A percentile compares a stretch with the other conserved stretches of the same genome.
These are phyloP conservation scores for Sinelater perroti DNA, from an alignment of 2,888 invertebrate genomes.

Conservation along the genomic window DNA sequence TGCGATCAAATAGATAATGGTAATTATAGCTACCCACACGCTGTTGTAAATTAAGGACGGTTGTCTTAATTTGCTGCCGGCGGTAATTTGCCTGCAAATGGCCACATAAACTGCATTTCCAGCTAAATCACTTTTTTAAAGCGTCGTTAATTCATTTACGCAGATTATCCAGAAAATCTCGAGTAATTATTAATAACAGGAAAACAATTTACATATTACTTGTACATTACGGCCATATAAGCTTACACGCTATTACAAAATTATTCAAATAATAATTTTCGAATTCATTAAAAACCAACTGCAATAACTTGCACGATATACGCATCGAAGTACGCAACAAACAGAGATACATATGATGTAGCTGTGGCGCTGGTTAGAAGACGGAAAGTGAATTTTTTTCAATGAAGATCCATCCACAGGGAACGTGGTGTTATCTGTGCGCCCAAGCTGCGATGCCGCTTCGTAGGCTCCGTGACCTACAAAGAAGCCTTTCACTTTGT, in stretches of 20 bases:
- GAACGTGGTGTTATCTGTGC: too few relatives aligned
- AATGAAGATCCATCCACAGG: too few relatives aligned
- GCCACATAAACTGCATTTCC: conserved; percentile 14
- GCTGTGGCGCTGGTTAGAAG: too few relatives aligned
- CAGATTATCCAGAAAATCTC: conserved; percentile 14
- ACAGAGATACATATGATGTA: too few relatives aligned
- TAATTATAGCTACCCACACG: conserved; percentile 15
- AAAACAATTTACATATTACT: conserved; percentile 4
- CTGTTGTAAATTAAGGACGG: conserved; percentile 10
- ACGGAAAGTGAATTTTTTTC: too few relatives aligned
- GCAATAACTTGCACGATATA: not conserved
- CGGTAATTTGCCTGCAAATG: conserved; percentile 14
- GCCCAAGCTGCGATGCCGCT: too few relatives aligned
- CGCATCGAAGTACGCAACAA: not conserved
- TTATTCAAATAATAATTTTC: too few relatives aligned
- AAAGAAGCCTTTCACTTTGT: too few relatives aligned
- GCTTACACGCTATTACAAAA: too few relatives aligned
- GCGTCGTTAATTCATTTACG: not conserved
- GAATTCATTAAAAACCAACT: not conserved
- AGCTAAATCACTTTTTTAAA: conserved; percentile 6
- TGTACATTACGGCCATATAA: not conserved
- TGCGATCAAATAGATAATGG: conserved; percentile 14
- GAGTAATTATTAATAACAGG: conserved; percentile 1
- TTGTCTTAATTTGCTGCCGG: conserved; percentile 5
- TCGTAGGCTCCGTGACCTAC: too few relatives aligned